A percentile compares a stretch with the other conserved stretches of the same genome.
phyloP scores from a whole-genome alignment of 92 coral and sea anemone species.

The Porites evermanni region DNA sequence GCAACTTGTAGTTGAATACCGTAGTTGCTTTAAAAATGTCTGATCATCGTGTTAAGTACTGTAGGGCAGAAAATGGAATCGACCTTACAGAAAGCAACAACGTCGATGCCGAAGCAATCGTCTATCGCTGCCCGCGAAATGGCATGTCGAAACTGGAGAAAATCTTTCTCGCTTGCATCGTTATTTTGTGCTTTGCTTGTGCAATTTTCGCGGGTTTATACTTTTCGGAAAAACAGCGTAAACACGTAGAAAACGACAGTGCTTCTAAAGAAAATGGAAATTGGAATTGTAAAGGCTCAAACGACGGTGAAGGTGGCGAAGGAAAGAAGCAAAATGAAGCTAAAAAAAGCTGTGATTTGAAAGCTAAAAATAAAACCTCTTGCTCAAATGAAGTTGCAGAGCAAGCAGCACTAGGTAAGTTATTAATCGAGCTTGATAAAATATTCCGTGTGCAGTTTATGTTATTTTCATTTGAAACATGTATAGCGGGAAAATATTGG shows the following conservation, averaged over 20 bases:
- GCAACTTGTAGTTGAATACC: not conserved
- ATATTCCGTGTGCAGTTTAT: not conserved
- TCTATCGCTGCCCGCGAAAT: not conserved
- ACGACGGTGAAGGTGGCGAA: not conserved
- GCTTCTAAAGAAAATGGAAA: slow-evolving; percentile 11
- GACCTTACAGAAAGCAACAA: slow-evolving; percentile 1
- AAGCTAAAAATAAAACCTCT: not conserved
- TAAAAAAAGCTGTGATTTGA: not conserved
- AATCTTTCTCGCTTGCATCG: not conserved
- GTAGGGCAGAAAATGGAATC: slow-evolving; percentile 20
- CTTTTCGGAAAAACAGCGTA: slow-evolving; percentile 9
- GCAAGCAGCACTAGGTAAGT: slow-evolving; percentile 26
- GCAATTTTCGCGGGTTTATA: slow-evolving; percentile 32
- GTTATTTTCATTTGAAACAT: no score
- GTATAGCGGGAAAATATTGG: no score
- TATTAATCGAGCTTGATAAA: not conserved
- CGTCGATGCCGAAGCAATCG: not conserved
- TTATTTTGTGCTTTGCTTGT: slow-evolving; percentile 12
- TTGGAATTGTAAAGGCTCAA: slow-evolving; percentile 1
- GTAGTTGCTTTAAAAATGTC: not conserved
- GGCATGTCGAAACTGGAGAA: slow-evolving; percentile 38
- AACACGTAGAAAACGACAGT: not conserved
- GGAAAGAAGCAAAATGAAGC: slow-evolving; percentile 3
- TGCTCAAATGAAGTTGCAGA: not conserved
- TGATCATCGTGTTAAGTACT: slow-evolving; percentile 9